Evolutionary conservation across 2,888 invertebrate species (phyloP), one percentile per base, ranked within the genome.

Genomic region (Rhagium mordax): DNA sequence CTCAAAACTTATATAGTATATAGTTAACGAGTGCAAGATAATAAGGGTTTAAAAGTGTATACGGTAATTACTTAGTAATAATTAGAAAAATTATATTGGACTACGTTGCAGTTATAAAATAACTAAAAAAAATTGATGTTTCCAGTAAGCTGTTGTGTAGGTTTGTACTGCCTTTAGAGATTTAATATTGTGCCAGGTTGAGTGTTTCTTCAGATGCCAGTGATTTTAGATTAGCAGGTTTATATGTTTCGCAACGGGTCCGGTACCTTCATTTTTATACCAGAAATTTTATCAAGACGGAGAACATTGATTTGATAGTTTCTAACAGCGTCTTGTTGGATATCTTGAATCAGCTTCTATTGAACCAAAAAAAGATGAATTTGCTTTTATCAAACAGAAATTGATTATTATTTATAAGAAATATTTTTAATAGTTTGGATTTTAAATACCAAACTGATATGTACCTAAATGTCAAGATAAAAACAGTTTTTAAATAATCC

Each of bases 11-110:
- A 72, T 73, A 77, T 81, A 81, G 74, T 75, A 78, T 78, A 78
- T 81, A 82, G 72, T 79, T 79, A 77, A 82, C 75, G 79, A 84
- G 85, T 85, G 84, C 85, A 85, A 86, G 84, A 86, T 85, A 86
- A 87, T 86, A 88, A 86, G 87, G 86, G 86, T 87, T 86, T 86
- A 84, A 84, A 86, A 85, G 81, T 86, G 88, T 88, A 88, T 87
- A 88, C 87, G 88, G 87, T 84, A 82, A 77, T 78, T n/a, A n/a
- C n/a, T n/a, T 81, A 81, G 79, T 74, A 75, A 74, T 78, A 70
- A 66, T 74, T 72, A 71, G 62, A 76, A 78, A 72, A 72, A 53
- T 71, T 72, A 72, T 84, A 82, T 83, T 82, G 82, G 83, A 84
- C 84, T 82, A 81, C 81, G 84, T 84, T 84, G 85, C 85, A 84